Evolutionary conservation across 2,113 vertebrate genomes (phyloP).

Genomic region (Origma solitaria): DNA sequence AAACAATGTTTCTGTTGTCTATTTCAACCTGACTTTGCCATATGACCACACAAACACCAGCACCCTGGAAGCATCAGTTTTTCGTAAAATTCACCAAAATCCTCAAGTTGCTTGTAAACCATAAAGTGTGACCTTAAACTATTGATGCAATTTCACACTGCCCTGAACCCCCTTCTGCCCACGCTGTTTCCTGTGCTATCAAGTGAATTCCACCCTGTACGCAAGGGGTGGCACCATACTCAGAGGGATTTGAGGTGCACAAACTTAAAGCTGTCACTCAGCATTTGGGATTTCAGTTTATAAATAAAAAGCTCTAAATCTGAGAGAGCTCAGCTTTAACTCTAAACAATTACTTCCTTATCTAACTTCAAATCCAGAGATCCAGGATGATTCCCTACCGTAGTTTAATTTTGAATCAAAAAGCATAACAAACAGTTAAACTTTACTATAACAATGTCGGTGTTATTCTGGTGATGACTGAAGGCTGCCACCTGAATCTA

Average conservation of each 20-base stretch:
- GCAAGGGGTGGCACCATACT: rapidly evolving
- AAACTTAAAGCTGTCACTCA: background rate
- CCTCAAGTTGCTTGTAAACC: background rate
- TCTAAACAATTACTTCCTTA: background rate
- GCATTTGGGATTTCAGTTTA: background rate
- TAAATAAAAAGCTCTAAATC: background rate
- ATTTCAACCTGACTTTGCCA: background rate
- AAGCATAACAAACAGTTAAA: background rate
- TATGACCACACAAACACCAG: background rate
- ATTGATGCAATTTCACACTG: background rate
- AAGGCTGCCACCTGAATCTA: background rate
- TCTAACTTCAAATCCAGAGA: background rate
- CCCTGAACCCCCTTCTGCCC: background rate
- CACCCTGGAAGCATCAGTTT: background rate
- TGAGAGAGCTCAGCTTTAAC: background rate
- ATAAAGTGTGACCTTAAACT: background rate
- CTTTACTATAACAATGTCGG: background rate
- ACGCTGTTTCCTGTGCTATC: background rate
- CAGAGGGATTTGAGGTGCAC: background rate
- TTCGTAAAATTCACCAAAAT: background rate
- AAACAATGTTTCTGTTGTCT: background rate
- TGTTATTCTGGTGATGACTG: background rate
- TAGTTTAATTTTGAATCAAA: background rate
- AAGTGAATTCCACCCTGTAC: background rate
- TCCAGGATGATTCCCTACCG: background rate